Base-by-base conservation (phyloP, 2,113 vertebrate genomes). In the Saccopteryx leptura region DNA sequence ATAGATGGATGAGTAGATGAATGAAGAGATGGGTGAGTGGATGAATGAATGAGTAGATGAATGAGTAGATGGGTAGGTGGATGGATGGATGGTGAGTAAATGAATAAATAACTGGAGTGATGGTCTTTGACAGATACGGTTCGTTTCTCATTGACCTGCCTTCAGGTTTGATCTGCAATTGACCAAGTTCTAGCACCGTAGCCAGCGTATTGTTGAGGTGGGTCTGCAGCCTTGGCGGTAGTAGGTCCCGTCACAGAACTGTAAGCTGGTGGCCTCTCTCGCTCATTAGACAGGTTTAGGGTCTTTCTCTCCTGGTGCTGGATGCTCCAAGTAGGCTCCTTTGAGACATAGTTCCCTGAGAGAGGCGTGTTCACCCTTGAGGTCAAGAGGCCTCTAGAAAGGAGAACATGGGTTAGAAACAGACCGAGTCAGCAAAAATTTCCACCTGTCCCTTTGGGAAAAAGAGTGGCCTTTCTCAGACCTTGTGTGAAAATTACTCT, bases 31-130 rank as follows among this genome's bases (percentile, higher is more conserved):
- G 39, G 2, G 0, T 82, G 19, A 26, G 7, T n/a, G 10, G 1
- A 0, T 66, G 12, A 9, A 7, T 93, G 71, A 31, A 5, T 48
- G 11, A 18, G 4, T 76, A 9, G 2, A 0, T n/a, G 19, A 14
- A 1, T 48, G 9, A 12, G 1, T 69, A 6, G 4, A 12, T 17
- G 4, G 3, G 1, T 24, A 9, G 4, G 4, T 71, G 56, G 0
- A 1, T 69, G 5, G 9, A 7, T n/a, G 31, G 4, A 26, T 52
- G 52, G 9, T 28, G 17, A 6, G 4, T 39, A 31, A 17, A 4
- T 65, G 8, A 8, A 31, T 8, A 14, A 10, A 50, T 75, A 26
- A 18, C 7, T 54, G 58, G 80, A 12, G 39, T 19, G 26, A 31
- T 18, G 46, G 46, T 28, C 88, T 80, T 93, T 60, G 31, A 19